Base-by-base conservation (phyloP, 2,888 invertebrate genomes). In the Andrena camellia region DNA sequence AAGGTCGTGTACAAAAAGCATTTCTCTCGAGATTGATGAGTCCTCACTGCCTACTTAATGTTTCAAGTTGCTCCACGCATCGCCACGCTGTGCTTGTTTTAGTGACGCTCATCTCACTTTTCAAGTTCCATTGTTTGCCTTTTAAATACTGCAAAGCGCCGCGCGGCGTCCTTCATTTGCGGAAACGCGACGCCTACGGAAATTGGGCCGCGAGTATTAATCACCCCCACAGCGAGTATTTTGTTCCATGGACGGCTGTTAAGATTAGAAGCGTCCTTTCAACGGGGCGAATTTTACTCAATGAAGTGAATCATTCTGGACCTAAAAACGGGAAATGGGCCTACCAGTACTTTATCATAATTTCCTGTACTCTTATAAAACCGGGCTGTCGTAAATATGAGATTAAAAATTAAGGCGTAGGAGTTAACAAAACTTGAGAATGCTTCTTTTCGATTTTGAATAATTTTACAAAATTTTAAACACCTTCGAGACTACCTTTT, bases 151-250 rank as follows among this genome's bases (percentile, higher is more conserved):
- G 64, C 77, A 79, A 35, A 35, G 35, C 35, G 35, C 35, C 35
- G 77, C 69, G 67, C 75, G 78, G 67, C 67, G 67, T 54, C 70
- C 64, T 78, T 66, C 78, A 80, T 80, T 80, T 70, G 79, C 60
- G 78, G 77, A 70, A 80, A 66, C 70, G 64, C 70, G 60, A 80
- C 78, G 52, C 31, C 70, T 66, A 54, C 77, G 79, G 79, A 77
- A 80, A 80, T 77, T 80, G 77, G 79, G 64, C 50, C 78, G 79
- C 78, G 78, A 42, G 63, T 69, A 79, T 79, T 79, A 79, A 77
- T 79, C 79, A 79, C 77, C 69, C 57, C 59, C n/a, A 23, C 29
- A 23, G 69, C 64, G 59, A 59, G 63, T 48, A 20, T 23, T 60
- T 59, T 48, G 52, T 63, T 26, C 35, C n/a, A 29, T 29, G 70